These are phyloP conservation scores for Stomorhina lunata DNA, from an alignment of 2,888 invertebrate species.

Conservation along the genomic window DNA sequence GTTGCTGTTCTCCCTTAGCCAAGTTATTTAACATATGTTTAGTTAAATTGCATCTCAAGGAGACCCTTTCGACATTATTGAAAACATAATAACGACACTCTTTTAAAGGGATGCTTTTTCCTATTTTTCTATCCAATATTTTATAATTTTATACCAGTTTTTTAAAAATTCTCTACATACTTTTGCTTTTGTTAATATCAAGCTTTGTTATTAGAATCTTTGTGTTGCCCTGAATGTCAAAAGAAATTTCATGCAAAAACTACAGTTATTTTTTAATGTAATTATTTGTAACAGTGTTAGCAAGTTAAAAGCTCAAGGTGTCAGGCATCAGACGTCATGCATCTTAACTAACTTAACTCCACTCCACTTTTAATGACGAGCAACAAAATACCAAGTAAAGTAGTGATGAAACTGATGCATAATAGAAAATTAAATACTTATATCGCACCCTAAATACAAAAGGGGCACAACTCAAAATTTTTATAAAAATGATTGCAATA, in stretches of 20 bases:
- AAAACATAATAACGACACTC: not conserved
- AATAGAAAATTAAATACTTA: not conserved
- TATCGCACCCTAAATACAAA: not conserved
- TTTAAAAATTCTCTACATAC: conserved; percentile 16
- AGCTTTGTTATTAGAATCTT: conserved; percentile 22
- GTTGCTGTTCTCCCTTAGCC: not conserved
- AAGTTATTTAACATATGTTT: conserved; percentile 44
- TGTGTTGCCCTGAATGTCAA: conserved; percentile 25
- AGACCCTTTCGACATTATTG: not conserved
- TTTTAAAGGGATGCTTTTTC: conserved; percentile 9
- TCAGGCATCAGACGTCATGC: conserved; percentile 10
- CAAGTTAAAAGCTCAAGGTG: conserved; percentile 49
- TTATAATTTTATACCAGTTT: conserved; percentile 4
- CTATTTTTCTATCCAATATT: not conserved
- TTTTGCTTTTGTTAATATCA: not conserved
- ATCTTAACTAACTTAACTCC: not conserved
- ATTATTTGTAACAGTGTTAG: conserved; percentile 57
- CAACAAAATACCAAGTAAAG: not conserved
- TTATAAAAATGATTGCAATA: no score
- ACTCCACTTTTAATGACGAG: not conserved
- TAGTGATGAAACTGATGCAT: not conserved
- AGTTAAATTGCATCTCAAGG: conserved; percentile 38
- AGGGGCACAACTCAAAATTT: no score
- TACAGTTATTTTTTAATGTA: conserved; percentile 50
- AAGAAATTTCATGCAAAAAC: conserved; percentile 31